Evolutionary conservation across 2,797 vertebrate genomes (phyloP).

Genomic region (Brachyrhaphis roseni): DNA sequence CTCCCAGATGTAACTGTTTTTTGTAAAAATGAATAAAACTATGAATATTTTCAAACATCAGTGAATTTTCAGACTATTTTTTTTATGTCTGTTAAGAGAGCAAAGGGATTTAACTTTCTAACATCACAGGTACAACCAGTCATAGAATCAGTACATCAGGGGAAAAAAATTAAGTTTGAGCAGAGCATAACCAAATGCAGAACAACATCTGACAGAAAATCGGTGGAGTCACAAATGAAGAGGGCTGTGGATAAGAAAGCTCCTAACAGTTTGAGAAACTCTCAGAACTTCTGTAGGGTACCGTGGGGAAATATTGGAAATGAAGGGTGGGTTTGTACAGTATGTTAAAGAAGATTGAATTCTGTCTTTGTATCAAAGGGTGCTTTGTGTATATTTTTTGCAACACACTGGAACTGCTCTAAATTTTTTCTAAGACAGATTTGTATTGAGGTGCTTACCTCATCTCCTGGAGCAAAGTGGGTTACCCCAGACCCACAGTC

Average conservation of each 20-base stretch:
- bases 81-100: not conserved
- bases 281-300: not conserved
- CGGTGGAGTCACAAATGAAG: not conserved
- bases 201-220: not conserved
- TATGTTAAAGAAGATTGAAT: not conserved
- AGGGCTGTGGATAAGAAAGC: not conserved
- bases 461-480: constrained; percentile 89
- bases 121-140: not conserved
- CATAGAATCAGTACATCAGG: not conserved
- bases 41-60: not conserved
- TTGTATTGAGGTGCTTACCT: constrained; percentile 74
- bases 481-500: constrained; percentile 89
- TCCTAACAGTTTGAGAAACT: not conserved
- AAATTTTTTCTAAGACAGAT: not conserved
- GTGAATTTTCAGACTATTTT: not conserved
- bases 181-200: not conserved
- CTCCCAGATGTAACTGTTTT: not conserved
- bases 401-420: not conserved
- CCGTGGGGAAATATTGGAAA: not conserved
- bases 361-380: too few species aligned
- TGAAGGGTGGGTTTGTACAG: not conserved
- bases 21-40: not conserved
- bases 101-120: not conserved
- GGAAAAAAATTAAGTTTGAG: not conserved
- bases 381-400: too few species aligned